Evolutionary conservation across 2,888 invertebrate genomes (phyloP).

Genomic region (Ophraella communa): DNA sequence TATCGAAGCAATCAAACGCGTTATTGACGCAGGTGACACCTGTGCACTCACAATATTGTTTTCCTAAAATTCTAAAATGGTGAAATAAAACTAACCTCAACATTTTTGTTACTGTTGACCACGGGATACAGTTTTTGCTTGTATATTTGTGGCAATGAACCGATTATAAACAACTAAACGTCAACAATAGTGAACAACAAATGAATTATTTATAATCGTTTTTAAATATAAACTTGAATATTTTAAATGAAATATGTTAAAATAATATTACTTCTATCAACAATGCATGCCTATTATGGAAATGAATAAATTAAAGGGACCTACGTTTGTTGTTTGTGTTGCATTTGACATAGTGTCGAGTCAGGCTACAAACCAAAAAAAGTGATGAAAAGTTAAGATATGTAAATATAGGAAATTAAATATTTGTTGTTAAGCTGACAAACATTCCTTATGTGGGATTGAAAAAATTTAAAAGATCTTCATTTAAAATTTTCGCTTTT

Average conservation of each 20-base stretch:
- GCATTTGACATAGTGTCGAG: not conserved
- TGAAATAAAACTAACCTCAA: no score
- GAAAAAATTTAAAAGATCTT: not conserved
- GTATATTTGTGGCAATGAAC: no score
- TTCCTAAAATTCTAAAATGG: no score
- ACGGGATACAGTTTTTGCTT: no score
- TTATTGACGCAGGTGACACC: no score
- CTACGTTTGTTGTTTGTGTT: not conserved
- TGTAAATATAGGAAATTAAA: not conserved
- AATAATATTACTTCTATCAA: not conserved
- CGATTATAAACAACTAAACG: no score
- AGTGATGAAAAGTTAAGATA: conserved; percentile 1
- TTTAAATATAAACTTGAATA: no score
- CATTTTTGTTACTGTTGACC: no score
- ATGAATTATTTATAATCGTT: no score
- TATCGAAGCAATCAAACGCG: no score
- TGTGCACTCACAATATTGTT: no score
- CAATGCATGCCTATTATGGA: not conserved
- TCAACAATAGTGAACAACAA: no score
- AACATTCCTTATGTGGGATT: not conserved
- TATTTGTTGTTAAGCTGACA: conserved; percentile 2
- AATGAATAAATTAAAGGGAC: not conserved
- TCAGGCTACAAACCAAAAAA: not conserved
- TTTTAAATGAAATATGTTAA: not conserved
- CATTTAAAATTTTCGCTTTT: not conserved